Conservation (phyloP, 2,888 invertebrate species). For the Leucophenga montana region DNA sequence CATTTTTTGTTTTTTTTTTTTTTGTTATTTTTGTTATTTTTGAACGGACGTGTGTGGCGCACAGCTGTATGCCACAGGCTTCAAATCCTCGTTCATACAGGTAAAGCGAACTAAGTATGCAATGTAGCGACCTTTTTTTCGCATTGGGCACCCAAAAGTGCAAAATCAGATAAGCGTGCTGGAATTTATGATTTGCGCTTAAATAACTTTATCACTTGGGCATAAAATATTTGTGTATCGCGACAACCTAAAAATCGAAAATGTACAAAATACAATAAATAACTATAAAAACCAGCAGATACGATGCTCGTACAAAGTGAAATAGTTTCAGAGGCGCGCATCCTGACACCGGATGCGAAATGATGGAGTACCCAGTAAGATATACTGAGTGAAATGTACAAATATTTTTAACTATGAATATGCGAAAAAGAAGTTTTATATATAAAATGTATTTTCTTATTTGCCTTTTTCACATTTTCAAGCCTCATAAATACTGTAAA, state of each 20-base stretch:
- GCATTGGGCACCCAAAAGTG: slow-evolving; percentile 46
- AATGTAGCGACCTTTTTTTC: slow-evolving; percentile 1
- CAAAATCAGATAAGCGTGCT: slow-evolving; percentile 63
- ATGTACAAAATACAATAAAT: slow-evolving; percentile 30
- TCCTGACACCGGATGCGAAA: slow-evolving; percentile 21
- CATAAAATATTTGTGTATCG: slow-evolving; percentile 22
- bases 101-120: not conserved
- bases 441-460: not conserved
- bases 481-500: slow-evolving; percentile 16
- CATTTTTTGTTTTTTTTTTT: too few species aligned
- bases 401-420: too few species aligned
- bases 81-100: not conserved
- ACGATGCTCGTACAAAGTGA: too few species aligned
- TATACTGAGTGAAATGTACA: too few species aligned
- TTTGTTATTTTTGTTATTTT: too few species aligned
- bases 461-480: not conserved
- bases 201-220: slow-evolving; percentile 67
- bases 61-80: slow-evolving; percentile 9
- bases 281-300: slow-evolving; percentile 4
- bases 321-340: slow-evolving; percentile 1
- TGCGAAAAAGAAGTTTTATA: not conserved
- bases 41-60: slow-evolving; percentile 6
- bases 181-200: slow-evolving; percentile 70
- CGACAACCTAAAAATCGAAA: slow-evolving; percentile 7
- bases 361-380: too few species aligned